Base-by-base conservation (phyloP, 2,888 invertebrate species). In the Tetragnatha montana region DNA sequence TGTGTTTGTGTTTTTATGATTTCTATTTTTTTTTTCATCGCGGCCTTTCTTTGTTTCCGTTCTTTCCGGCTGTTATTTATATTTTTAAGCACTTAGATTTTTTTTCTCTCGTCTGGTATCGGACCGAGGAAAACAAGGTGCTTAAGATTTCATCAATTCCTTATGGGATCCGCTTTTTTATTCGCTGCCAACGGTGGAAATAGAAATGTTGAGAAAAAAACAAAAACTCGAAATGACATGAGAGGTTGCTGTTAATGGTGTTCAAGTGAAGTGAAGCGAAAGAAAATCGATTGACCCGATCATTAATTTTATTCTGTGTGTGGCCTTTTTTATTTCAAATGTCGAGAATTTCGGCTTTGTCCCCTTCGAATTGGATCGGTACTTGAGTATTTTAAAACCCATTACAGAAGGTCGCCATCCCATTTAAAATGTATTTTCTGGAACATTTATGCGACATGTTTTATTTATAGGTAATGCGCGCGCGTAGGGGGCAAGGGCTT, bases 231-330 rank as follows among this genome's bases (percentile, higher is more conserved):
- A 75, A 84, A 71, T 85, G 85, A 85, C 85, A 85, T 50, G 79
- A 85, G 85, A 70, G 79, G 85, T 79, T 78, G 85, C 70, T 85
- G 85, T 85, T 85, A 85, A 85, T 85, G 85, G 85, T 85, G 85
- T 79, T 85, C 79, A 78, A 85, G 79, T 85, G 85, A 22, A 79
- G 50, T 22, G 60, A 51, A 70, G 70, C 60, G 85, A 85, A 85
- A 70, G 78, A 47, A 79, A 85, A 85, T 85, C 85, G 85, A 85
- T 78, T 76, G 47, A 49, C 8, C 51, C 50, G 78, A 68, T 85
- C 85, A 85, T 85, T 85, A 85, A 85, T 85, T 85, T 78, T 75
- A 49, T 60, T 60, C 60, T 17, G 60, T 60, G 17, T 60, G 60
- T n/a, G 60, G 8, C 4, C 4, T 60, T 60, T 60, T 60, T 60